Conservation (phyloP, 2,888 invertebrate species). For the Ernsta delagoae region DNA sequence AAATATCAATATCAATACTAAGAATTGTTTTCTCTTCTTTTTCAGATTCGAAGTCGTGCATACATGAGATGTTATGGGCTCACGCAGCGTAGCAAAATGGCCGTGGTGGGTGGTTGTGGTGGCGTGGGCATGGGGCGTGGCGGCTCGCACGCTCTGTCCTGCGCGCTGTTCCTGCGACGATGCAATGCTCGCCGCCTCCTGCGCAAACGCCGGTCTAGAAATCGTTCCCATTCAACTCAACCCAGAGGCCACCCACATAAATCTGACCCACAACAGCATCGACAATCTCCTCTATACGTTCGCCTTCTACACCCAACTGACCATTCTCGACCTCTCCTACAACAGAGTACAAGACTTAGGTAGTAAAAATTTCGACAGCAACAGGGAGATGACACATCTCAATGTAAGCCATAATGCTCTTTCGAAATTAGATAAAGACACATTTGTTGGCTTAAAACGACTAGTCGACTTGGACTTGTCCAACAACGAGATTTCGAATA, state of each 20-base stretch:
- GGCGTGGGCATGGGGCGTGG: constrained; percentile 81
- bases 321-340: constrained; percentile 91
- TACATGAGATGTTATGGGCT: constrained; percentile 84
- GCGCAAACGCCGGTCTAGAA: constrained; percentile 91
- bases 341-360: constrained; percentile 93
- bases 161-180: constrained; percentile 93
- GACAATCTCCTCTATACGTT: constrained; percentile 91
- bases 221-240: constrained; percentile 95
- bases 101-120: constrained; percentile 82
- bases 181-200: constrained; percentile 89
- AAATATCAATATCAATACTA: neutral
- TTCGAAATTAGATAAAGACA: constrained; percentile 89
- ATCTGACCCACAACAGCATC: constrained; percentile 93
- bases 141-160: constrained; percentile 89
- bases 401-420: constrained; percentile 92
- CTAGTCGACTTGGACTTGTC: constrained; percentile 90
- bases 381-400: constrained; percentile 89
- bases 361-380: constrained; percentile 92
- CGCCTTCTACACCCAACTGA: constrained; percentile 91
- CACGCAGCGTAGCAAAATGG: constrained; percentile 78
- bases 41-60: constrained; percentile 71
- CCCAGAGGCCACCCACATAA: constrained; percentile 93
- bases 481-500: constrained; percentile 89
- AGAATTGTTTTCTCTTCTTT: constrained; percentile 50
- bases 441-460: constrained; percentile 89